phyloP scores from a whole-genome alignment of 1,140 invertebrate genomes.

The Geopemphigus sp. region DNA sequence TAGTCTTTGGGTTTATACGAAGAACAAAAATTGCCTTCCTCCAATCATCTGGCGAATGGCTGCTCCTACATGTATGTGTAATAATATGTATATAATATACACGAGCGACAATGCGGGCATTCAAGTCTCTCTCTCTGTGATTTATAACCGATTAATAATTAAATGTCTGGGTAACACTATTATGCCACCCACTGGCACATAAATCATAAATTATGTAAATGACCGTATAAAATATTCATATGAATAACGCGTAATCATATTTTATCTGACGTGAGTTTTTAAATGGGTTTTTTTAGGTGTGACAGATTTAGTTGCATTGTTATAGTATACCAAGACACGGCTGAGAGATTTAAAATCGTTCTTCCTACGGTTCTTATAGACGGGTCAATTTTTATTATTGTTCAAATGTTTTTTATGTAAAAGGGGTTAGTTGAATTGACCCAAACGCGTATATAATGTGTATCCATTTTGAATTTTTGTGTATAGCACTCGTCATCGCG shows the following conservation, averaged over 20 bases:
- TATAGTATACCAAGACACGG: conserved; percentile 1
- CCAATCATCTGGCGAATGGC: background rate
- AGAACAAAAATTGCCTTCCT: conserved; percentile 20
- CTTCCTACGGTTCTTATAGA: background rate
- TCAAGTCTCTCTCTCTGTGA: conserved; percentile 37
- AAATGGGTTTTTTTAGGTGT: conserved; percentile 45
- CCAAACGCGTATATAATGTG: conserved; percentile 18
- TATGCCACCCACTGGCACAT: conserved; percentile 33
- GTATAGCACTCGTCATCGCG: background rate
- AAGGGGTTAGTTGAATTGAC: conserved; percentile 46
- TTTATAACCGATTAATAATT: conserved; percentile 46
- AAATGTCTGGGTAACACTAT: conserved; percentile 32
- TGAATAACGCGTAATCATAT: conserved; percentile 31
- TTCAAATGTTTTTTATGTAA: conserved; percentile 34
- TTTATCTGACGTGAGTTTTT: conserved; percentile 33
- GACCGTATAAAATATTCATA: conserved; percentile 34
- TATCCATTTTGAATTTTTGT: conserved; percentile 42
- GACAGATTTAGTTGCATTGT: conserved; percentile 45
- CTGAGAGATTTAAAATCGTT: conserved; percentile 19
- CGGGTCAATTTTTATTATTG: conserved; percentile 23
- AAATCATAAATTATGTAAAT: conserved; percentile 50
- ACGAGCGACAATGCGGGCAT: conserved; percentile 23
- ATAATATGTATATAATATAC: background rate
- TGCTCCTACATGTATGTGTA: background rate
- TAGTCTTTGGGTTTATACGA: conserved; percentile 15